These are phyloP conservation scores for Pyrocephalus nanus DNA, from an alignment of 2,797 vertebrate genomes.

Conservation along the genomic window DNA sequence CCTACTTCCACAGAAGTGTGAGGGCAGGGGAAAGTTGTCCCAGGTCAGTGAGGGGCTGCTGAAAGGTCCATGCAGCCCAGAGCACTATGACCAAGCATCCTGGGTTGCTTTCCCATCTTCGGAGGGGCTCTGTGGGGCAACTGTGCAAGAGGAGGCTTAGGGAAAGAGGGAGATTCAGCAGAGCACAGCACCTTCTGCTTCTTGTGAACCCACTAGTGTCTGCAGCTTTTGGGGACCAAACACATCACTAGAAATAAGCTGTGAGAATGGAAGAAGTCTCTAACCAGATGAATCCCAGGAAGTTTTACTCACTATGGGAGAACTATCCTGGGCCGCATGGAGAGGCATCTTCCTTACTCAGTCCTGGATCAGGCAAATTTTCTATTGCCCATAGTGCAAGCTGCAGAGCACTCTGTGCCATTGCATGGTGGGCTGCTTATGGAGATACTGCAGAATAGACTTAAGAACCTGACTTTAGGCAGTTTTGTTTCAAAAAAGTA, in stretches of 20 bases:
- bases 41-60: background rate
- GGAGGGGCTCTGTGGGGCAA: background rate
- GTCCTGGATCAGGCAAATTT: background rate
- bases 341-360: background rate
- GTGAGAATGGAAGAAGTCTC: background rate
- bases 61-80: background rate
- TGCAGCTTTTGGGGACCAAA: background rate
- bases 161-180: background rate
- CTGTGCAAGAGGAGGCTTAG: background rate
- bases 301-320: background rate
- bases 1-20: background rate
- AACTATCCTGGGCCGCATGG: background rate
- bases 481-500: background rate
- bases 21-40: background rate
- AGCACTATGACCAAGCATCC: background rate
- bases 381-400: background rate
- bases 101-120: background rate
- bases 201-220: background rate
- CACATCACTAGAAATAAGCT: background rate
- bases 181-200: background rate
- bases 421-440: background rate
- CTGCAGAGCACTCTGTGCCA: background rate
- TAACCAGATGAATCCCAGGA: background rate
- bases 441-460: background rate
- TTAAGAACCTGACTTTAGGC: background rate